Conservation (phyloP, 2,797 vertebrate species). For the Pelochelys cantorii region DNA sequence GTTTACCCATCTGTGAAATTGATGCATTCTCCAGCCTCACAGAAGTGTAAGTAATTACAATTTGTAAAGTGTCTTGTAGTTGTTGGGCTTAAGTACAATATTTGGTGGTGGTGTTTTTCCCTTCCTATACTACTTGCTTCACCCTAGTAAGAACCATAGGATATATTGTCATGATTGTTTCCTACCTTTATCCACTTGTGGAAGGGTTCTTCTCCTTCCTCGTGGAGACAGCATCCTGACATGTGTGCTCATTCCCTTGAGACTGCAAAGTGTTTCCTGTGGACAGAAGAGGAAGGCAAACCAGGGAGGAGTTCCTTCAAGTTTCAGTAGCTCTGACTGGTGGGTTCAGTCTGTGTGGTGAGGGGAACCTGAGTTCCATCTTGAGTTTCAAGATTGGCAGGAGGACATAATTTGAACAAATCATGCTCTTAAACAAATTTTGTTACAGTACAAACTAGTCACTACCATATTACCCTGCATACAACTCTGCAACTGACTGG, state of each 20-base stretch:
- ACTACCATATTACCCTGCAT: not conserved
- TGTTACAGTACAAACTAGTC: not conserved
- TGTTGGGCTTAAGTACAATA: not conserved
- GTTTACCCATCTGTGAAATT: not conserved
- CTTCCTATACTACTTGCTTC: not conserved
- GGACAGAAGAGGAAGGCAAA: not conserved
- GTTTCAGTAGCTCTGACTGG: not conserved
- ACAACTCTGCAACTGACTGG: not conserved
- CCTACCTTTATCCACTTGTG: not conserved
- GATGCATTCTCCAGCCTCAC: not conserved
- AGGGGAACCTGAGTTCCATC: not conserved
- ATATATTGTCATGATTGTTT: not conserved
- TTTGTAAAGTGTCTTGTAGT: not conserved
- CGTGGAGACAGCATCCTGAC: not conserved
- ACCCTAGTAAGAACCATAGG: not conserved
- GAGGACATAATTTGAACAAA: not conserved
- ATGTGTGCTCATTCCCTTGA: not conserved
- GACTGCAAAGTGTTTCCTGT: not conserved
- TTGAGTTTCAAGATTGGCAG: not conserved
- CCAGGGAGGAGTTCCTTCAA: fast-evolving
- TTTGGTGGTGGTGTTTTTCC: not conserved
- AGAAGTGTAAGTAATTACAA: fast-evolving
- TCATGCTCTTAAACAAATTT: not conserved
- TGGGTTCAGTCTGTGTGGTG: not conserved
- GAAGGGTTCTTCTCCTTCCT: not conserved